These are phyloP conservation scores for Hoplostethus atlanticus DNA, from an alignment of 2,797 vertebrate species.

Conservation along the genomic window DNA sequence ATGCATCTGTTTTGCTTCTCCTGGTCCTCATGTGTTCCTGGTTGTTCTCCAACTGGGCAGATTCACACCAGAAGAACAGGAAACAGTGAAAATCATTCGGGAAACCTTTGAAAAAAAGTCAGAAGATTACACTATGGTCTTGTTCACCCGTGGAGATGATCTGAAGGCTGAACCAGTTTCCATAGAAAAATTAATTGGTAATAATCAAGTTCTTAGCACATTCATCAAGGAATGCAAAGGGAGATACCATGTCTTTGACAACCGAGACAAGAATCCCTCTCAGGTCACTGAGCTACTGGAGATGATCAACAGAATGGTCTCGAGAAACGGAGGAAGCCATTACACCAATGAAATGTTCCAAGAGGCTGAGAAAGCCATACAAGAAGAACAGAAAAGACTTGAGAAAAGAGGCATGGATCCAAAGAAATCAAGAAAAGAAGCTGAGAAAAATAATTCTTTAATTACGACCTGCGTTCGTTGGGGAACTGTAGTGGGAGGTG, in stretches of 20 bases:
- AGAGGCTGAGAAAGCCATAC: background rate
- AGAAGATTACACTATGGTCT: background rate
- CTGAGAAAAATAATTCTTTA: background rate
- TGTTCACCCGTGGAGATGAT: conserved; percentile 3
- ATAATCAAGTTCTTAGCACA: background rate
- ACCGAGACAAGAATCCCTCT: background rate
- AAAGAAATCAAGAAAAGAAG: background rate
- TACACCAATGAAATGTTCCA: conserved; percentile 19
- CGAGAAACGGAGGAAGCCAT: conserved; percentile 4
- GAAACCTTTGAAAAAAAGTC: background rate
- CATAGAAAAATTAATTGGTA: background rate
- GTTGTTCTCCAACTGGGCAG: background rate
- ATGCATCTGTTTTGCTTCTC: background rate
- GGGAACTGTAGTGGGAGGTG: no score
- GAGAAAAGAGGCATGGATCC: background rate
- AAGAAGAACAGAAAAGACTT: conserved; percentile 1
- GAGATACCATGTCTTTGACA: conserved; percentile 6
- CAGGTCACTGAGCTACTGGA: background rate
- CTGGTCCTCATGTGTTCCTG: background rate
- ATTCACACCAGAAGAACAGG: background rate
- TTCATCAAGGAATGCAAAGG: background rate
- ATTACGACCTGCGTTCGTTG: background rate
- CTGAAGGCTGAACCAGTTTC: background rate
- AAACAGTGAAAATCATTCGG: background rate
- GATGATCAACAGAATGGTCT: background rate